phyloP scores from a whole-genome alignment of 2,113 vertebrate genomes.

The Pteruthius melanotis region DNA sequence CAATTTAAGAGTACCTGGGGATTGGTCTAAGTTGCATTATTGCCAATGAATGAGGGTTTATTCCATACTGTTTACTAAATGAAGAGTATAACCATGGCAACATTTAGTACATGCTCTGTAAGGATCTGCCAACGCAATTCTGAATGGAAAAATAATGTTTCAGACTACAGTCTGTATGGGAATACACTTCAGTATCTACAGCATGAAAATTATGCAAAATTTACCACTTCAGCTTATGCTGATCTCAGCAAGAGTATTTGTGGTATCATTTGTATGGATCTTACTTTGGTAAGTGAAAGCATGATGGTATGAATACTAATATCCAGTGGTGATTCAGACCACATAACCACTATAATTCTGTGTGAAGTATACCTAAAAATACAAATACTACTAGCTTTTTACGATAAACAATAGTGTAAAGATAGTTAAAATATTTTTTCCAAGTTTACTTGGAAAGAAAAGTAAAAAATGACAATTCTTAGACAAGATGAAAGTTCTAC shows the following conservation, averaged over 20 bases:
- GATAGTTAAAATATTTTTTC: neutral
- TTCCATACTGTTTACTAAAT: conserved; percentile 12
- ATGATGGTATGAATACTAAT: neutral
- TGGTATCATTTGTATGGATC: neutral
- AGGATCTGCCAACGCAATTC: neutral
- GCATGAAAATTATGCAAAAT: neutral
- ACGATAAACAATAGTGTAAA: neutral
- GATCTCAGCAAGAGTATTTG: neutral
- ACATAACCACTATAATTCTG: neutral
- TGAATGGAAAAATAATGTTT: neutral
- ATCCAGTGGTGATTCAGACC: neutral
- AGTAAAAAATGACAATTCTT: neutral
- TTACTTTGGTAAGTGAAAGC: neutral
- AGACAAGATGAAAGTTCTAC: neutral
- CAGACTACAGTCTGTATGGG: neutral
- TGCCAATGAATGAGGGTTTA: neutral
- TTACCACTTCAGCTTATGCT: neutral
- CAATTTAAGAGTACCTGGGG: neutral
- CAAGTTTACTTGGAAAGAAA: neutral
- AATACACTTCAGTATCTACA: neutral
- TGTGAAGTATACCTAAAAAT: neutral
- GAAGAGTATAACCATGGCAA: conserved; percentile 10
- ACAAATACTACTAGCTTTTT: neutral
- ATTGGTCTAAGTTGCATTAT: neutral
- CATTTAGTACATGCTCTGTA: neutral